Base-by-base conservation (phyloP, 2,797 vertebrate species). In the Triplophysa yarkandensis region DNA sequence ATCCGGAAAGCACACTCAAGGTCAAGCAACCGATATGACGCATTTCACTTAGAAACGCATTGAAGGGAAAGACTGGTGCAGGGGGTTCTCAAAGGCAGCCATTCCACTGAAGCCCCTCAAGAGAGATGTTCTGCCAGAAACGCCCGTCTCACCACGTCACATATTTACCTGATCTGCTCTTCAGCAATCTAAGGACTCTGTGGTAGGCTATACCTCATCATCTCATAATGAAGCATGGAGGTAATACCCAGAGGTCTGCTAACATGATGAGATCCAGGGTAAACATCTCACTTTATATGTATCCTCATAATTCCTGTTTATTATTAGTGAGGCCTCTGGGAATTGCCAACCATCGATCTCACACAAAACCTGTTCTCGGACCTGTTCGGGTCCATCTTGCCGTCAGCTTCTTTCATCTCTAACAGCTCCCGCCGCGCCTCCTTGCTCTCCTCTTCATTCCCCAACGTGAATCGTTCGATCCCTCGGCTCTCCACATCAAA, bases 1-100 rank as follows among this genome's bases (percentile, higher is more conserved):
- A 55, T 77, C 66, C 21, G 50, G 27, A 71, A 77, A 82, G 23
- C 67, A 84, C 68, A 71, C 61, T 36, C 66, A 83, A 67, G 79
- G 70, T 81, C 67, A 64, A 77, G 76, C 48, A n/a, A 52, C n/a
- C 43, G 36, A 43, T 43, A 65, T 34, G 68, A 54, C 16, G 71
- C 10, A 11, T 68, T 76, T 75, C 44, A 54, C 4, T 64, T 54
- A 67, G n/a, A 60, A 75, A 68, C 55, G 57, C 46, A 52, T 48
- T 62, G 62, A 57, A 27, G 36, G 32, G n/a, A 76, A 71, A 50
- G 13, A 39, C 68, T 63, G 61, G 63, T 50, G 50, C 66, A 61
- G 58, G 41, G n/a, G 60, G 76, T 62, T 70, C 64, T 69, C 72
- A 76, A 71, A 68, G 28, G 64, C 55, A 65, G 61, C 28, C 36